Evolutionary conservation across 2,113 vertebrate genomes (phyloP).

Genomic region (Albula glossodonta): DNA sequence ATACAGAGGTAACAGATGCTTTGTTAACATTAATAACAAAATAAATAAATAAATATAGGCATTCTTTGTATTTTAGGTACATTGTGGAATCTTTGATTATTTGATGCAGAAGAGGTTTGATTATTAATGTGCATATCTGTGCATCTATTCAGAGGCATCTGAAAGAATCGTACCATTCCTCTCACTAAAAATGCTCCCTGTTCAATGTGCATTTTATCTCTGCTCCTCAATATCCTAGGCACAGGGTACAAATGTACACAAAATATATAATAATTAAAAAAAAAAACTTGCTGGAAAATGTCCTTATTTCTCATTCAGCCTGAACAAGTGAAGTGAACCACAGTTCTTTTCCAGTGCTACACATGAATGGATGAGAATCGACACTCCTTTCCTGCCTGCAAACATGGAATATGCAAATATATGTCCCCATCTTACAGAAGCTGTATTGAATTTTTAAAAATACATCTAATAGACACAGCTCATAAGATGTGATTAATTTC

Average conservation of each 20-base stretch:
- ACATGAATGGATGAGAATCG: neutral
- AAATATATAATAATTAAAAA: too few species aligned
- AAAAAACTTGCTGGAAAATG: neutral
- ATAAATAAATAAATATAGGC: neutral
- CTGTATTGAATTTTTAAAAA: neutral
- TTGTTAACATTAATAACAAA: neutral
- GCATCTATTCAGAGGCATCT: neutral
- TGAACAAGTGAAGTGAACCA: neutral
- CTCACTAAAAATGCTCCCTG: too few species aligned
- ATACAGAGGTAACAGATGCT: neutral
- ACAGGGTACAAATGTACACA: too few species aligned
- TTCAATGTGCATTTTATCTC: too few species aligned
- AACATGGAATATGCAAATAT: constrained; percentile 4
- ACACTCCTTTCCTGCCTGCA: neutral
- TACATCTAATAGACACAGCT: constrained; percentile 35
- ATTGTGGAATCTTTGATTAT: neutral
- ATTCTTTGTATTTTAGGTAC: neutral
- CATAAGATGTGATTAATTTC: constrained; percentile 37
- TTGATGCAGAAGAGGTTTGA: too few species aligned
- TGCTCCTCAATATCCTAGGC: too few species aligned
- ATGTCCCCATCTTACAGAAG: neutral
- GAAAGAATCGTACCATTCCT: neutral
- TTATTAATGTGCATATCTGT: too few species aligned
- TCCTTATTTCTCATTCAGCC: neutral
- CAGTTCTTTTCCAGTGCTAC: neutral